phyloP scores from a whole-genome alignment of 2,888 invertebrate genomes.

The Priocnemis perturbator region DNA sequence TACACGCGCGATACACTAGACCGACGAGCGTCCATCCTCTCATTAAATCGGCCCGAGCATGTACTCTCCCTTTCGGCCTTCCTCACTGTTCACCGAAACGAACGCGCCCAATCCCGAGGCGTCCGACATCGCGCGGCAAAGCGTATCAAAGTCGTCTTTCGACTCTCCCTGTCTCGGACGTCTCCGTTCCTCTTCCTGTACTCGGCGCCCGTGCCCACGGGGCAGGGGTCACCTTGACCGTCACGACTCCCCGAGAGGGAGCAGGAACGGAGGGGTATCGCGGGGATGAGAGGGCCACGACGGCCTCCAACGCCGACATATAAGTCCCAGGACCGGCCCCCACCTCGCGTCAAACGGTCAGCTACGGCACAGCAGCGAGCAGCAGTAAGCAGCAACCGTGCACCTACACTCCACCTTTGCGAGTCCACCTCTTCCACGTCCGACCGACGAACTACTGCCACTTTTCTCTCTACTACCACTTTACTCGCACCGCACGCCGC shows the following conservation, averaged over 20 bases:
- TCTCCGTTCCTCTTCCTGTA: not conserved
- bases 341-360: conserved; percentile 67
- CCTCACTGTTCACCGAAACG: no score
- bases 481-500: not conserved
- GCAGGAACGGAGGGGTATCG: conserved; percentile 30
- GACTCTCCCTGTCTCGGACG: no score
- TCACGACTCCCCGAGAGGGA: conserved; percentile 45
- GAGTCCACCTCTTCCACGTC: conserved; percentile 28
- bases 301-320: conserved; percentile 70
- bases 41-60: no score
- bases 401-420: conserved; percentile 26
- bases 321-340: conserved; percentile 67
- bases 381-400: conserved; percentile 38
- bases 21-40: no score
- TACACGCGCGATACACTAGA: no score
- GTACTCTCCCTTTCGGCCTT: no score
- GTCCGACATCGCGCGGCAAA: no score
- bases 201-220: conserved; percentile 31
- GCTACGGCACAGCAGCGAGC: conserved; percentile 59
- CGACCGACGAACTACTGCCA: not conserved
- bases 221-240: conserved; percentile 65
- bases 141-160: no score
- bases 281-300: conserved; percentile 40
- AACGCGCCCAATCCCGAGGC: no score
- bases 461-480: not conserved